Evolutionary conservation across 2,888 invertebrate species (phyloP), one percentile per base, ranked within the genome.

Genomic region (Euphydryas editha): DNA sequence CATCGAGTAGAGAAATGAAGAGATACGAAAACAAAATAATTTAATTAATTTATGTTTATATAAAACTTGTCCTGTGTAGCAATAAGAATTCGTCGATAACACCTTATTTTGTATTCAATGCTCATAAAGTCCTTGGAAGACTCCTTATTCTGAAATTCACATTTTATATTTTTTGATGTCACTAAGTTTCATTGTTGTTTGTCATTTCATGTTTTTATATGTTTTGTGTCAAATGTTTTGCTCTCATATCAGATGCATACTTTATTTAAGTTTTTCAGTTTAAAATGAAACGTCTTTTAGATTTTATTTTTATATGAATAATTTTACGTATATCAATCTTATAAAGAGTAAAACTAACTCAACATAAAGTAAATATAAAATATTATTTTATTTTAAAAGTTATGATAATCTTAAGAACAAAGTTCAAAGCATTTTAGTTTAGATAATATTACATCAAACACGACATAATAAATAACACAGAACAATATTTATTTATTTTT

Each of bases 91-190:
- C 72, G 68, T 67, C 76, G 78, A 80, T 80, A 79, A 74, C 73
- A 72, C 69, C 82, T 81, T 79, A 84, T 88, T 63, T 86, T 81
- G 83, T 87, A 88, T 88, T 86, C 87, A 77, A 73, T 58, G 66
- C 74, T 78, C 79, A 78, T 72, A 72, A 69, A 70, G 62, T 66
- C 72, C 63, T 59, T 65, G 30, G 30, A 30, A 59, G 72, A 73
- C 67, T 77, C 75, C 83, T 76, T 84, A 85, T 84, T 85, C 79
- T 80, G 58, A 47, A 37, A 58, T 42, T 44, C 80, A 68, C 75
- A 74, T 62, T 75, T 36, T 21, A 56, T 44, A 55, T 13, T n/a
- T 46, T 59, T 24, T 62, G 17, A 46, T 59, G 11, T 44, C 5
- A 18, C n/a, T 15, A 42, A 17, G 17, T 15, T 30, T 2, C 18